phyloP scores from a whole-genome alignment of 2,888 invertebrate genomes.

The Tachina lurida region DNA sequence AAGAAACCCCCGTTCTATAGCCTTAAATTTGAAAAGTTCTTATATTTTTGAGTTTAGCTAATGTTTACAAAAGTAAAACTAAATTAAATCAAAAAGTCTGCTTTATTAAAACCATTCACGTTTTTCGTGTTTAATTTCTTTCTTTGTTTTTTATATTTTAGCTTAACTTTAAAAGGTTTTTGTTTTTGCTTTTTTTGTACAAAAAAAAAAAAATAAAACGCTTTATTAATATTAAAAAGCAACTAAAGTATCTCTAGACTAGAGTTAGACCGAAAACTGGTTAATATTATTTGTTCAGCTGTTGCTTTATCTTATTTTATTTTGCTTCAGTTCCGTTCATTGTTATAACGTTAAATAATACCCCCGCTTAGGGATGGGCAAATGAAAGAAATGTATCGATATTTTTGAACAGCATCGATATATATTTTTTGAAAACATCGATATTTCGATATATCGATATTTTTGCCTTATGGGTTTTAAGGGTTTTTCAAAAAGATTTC shows the following conservation, averaged over 20 bases:
- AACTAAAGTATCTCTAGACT: conserved; percentile 6
- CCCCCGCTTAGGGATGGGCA: too few species aligned
- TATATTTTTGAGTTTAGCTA: background rate
- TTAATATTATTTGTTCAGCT: conserved; percentile 37
- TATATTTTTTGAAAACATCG: too few species aligned
- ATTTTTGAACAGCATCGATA: too few species aligned
- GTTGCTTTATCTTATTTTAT: conserved; percentile 16
- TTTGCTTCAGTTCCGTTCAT: conserved; percentile 67
- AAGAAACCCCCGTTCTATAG: conserved; percentile 6
- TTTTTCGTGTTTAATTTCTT: conserved; percentile 61
- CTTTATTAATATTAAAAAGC: conserved; percentile 22
- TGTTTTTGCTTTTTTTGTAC: background rate
- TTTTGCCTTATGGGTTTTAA: too few species aligned
- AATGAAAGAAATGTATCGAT: too few species aligned
- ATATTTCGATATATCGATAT: too few species aligned
- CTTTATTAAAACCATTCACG: conserved; percentile 46
- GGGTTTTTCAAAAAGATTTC: too few species aligned
- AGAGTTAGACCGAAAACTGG: conserved; percentile 48
- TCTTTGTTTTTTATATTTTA: conserved; percentile 13
- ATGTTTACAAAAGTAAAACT: conserved; percentile 17
- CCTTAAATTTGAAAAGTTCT: conserved; percentile 18
- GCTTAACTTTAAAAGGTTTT: conserved; percentile 8
- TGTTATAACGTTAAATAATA: conserved; percentile 66
- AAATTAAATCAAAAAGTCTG: conserved; percentile 40
- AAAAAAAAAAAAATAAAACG: conserved; percentile 16